Conservation (phyloP, 30 jellyfish, hydroid and myxozoan genomes). For the Clytia hemisphaerica region DNA sequence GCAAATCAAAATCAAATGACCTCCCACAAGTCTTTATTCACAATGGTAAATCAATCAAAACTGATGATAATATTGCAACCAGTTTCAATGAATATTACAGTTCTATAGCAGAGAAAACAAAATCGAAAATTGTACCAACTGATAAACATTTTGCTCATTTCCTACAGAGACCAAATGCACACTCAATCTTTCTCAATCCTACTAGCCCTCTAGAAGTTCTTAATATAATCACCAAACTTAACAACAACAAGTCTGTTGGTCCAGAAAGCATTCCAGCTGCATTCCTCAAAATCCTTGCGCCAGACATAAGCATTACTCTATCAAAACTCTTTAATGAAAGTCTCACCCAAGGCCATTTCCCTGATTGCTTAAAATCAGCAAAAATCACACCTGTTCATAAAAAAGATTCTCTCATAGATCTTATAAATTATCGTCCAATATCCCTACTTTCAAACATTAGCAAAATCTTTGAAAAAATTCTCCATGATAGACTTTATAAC, state of each 20-base stretch:
- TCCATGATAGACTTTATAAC: slow-evolving; percentile 32
- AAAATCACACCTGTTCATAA: slow-evolving; percentile 37
- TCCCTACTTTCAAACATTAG: slow-evolving; percentile 45
- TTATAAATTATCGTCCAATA: slow-evolving; percentile 50
- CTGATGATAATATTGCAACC: slow-evolving; percentile 35
- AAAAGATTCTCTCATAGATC: slow-evolving; percentile 27
- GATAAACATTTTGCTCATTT: slow-evolving; percentile 24
- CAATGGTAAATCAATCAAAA: not conserved
- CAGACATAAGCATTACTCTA: slow-evolving; percentile 33
- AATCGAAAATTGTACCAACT: slow-evolving; percentile 29
- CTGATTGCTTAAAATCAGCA: slow-evolving; percentile 40
- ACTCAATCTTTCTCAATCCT: slow-evolving; percentile 32
- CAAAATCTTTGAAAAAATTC: slow-evolving; percentile 40
- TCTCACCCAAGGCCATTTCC: slow-evolving; percentile 27
- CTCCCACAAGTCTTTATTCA: not conserved
- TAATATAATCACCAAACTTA: slow-evolving; percentile 33
- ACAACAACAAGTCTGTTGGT: slow-evolving; percentile 45
- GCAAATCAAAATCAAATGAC: not conserved
- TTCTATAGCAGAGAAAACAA: slow-evolving; percentile 29
- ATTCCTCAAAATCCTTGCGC: slow-evolving; percentile 33
- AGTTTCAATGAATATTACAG: slow-evolving; percentile 33
- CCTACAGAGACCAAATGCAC: slow-evolving; percentile 22
- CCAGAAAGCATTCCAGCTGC: slow-evolving; percentile 59
- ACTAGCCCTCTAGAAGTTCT: slow-evolving; percentile 38
- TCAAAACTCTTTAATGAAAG: slow-evolving; percentile 50